These are phyloP conservation scores for Lepidurus couesii DNA, from an alignment of 1,140 invertebrate species.

Conservation along the genomic window DNA sequence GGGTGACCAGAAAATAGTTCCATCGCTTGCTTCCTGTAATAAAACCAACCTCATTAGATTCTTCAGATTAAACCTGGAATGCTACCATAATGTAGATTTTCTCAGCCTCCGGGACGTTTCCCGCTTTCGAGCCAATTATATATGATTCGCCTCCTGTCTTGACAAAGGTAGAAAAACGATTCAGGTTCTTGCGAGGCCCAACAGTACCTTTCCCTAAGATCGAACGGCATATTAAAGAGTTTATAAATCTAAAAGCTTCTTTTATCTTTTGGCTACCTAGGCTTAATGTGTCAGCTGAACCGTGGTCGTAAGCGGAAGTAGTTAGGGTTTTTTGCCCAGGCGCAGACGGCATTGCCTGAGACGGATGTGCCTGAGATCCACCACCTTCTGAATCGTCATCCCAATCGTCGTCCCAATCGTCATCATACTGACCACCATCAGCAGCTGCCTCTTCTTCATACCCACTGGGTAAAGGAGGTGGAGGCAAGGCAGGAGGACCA, in stretches of 20 bases:
- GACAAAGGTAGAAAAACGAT: constrained; percentile 85
- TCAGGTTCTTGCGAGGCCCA: constrained; percentile 60
- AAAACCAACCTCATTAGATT: not conserved
- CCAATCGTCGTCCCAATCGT: constrained; percentile 80
- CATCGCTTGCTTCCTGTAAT: constrained; percentile 52
- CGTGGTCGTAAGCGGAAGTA: not conserved
- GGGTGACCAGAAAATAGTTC: constrained; percentile 65
- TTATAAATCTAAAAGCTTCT: constrained; percentile 26
- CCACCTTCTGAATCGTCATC: constrained; percentile 76
- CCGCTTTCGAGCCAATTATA: constrained; percentile 69
- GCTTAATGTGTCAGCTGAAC: constrained; percentile 28
- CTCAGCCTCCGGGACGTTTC: constrained; percentile 66
- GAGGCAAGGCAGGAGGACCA: constrained; percentile 48
- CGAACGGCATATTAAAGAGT: not conserved
- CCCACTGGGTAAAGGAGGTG: constrained; percentile 46
- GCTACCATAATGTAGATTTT: constrained; percentile 64
- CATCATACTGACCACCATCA: constrained; percentile 42
- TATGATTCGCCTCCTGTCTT: constrained; percentile 89
- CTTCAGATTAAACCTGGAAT: not conserved
- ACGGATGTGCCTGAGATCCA: not conserved
- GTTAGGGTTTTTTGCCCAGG: not conserved
- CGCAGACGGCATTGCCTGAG: not conserved
- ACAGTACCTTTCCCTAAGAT: constrained; percentile 38
- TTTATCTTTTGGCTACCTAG: constrained; percentile 4
- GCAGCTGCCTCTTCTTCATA: constrained; percentile 35